Evolutionary conservation across 2,797 vertebrate species (phyloP), one percentile per base, ranked within the genome.

Genomic region (Rhinichthys osculus): DNA sequence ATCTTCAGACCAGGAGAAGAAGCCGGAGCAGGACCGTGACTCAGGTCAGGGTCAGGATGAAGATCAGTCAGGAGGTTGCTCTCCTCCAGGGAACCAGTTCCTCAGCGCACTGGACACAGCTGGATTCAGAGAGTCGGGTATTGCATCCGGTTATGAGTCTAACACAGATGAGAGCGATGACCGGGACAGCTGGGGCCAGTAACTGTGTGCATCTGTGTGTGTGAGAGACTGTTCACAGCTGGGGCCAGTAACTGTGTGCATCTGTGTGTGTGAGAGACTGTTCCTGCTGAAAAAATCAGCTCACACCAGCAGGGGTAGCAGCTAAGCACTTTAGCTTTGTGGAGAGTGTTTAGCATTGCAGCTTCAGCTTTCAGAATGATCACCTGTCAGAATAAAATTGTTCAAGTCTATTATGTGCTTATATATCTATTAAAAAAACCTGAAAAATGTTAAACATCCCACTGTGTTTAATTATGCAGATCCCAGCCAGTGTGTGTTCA

Each of bases 121-220:
- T 89, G 96, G 96, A 66, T 99, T 99, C 92, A 95, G 96, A 1
- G 98, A 99, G 93, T 99, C 98, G 0, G 97, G 98, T 85, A 98
- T 99, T 14, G 97, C 96, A 76, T 99, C 98, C 0, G 98, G 98
- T 91, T 98, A 97, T 0, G 98, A 98, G 91, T 99, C 97, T 62
- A 98, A 97, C 94, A 97, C 97, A 0, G 98, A 99, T 11, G 97
- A 98, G 92, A 98, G 97, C 0, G 97, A 99, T 85, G 98, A 98
- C 89, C 95, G 94, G 0, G 98, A 98, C 93, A 97, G 96, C 88
- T 98, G 96, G 97, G 97, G 96, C 2, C 97, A 96, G 78, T 96
- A 96, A 69, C 96, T 84, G 5, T 54, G 40, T 71, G 21, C 27
- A 54, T n/a, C 21, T 59, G 21, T 23, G 33, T 71, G 30, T 64